Percentiles rank a stretch among this genome's conserved stretches.
Conservation (phyloP, 2,113 vertebrate species). For the Dunckerocampus dactyliophorus region DNA sequence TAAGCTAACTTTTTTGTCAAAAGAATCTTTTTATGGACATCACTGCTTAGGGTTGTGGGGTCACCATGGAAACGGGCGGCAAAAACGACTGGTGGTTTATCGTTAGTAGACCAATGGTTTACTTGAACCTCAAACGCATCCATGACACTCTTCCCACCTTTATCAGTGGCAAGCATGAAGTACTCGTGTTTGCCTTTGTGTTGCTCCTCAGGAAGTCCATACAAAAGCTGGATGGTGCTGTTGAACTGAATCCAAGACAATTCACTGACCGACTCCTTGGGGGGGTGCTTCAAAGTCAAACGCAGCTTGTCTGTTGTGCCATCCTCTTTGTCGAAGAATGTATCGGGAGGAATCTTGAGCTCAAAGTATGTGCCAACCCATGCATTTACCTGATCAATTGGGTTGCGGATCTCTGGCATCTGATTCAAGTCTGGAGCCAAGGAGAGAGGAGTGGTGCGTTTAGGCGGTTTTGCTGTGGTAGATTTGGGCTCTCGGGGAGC, state of each 20-base stretch:
- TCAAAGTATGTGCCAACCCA: conserved; percentile 97
- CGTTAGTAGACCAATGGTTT: conserved; percentile 77
- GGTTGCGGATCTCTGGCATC: conserved; percentile 82
- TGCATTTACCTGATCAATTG: conserved; percentile 86
- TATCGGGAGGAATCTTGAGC: conserved; percentile 89
- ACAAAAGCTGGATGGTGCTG: conserved; percentile 92
- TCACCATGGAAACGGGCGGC: conserved; percentile 85
- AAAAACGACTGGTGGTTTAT: conserved; percentile 84
- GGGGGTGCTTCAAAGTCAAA: conserved; percentile 83
- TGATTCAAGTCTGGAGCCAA: conserved; percentile 74
- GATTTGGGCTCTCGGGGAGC: conserved; percentile 78
- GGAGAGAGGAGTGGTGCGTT: conserved; percentile 71
- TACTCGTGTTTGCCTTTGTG: conserved; percentile 88
- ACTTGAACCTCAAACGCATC: conserved; percentile 92
- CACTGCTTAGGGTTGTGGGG: conserved; percentile 71
- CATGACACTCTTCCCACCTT: conserved; percentile 83
- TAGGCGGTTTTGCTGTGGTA: conserved; percentile 74
- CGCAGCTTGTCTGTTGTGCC: conserved; percentile 91
- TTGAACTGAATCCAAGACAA: conserved; percentile 94
- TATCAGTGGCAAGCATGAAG: conserved; percentile 91
- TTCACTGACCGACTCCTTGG: conserved; percentile 82
- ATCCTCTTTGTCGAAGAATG: conserved; percentile 89
- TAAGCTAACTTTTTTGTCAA: conserved; percentile 89
- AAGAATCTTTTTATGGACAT: conserved; percentile 87
- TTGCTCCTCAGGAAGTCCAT: conserved; percentile 81